Evolutionary conservation across 2,797 vertebrate genomes (phyloP).

Genomic region (Paguma larvata): DNA sequence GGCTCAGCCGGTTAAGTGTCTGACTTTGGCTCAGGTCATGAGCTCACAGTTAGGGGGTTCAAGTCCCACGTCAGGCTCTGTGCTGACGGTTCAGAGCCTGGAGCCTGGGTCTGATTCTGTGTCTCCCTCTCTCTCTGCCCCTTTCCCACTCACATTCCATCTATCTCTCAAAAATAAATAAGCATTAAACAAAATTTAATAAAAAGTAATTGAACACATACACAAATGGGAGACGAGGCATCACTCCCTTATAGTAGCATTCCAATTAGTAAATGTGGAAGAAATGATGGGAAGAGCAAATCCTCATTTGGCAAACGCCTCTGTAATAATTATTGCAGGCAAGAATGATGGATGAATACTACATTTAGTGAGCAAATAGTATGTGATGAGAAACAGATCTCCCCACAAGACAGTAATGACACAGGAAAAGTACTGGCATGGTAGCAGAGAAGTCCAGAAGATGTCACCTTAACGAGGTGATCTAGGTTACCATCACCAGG

Average conservation of each 20-base stretch:
- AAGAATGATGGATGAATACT: not conserved
- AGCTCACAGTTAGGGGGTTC: too few relatives aligned
- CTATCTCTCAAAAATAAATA: too few relatives aligned
- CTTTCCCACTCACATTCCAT: too few relatives aligned
- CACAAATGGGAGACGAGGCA: not conserved
- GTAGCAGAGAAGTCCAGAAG: not conserved
- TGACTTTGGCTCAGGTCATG: too few relatives aligned
- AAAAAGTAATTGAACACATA: not conserved
- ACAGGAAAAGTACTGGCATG: not conserved
- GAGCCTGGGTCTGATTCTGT: too few relatives aligned
- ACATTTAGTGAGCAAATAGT: not conserved
- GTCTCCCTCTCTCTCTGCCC: too few relatives aligned
- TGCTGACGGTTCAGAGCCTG: too few relatives aligned
- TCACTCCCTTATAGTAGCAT: not conserved
- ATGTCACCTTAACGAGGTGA: too few relatives aligned
- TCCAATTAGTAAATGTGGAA: not conserved
- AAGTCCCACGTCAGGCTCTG: too few relatives aligned
- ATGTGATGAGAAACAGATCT: not conserved
- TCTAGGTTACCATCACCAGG: not conserved
- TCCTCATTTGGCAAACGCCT: not conserved
- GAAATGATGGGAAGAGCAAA: not conserved
- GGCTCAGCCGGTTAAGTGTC: too few relatives aligned
- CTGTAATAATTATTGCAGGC: not conserved
- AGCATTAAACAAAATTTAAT: too few relatives aligned
- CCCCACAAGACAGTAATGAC: not conserved